Percentiles rank a stretch among this genome's conserved stretches.
Evolutionary conservation across 2,888 invertebrate species (phyloP).

Genomic region (Synanthedon andrenaeformis): DNA sequence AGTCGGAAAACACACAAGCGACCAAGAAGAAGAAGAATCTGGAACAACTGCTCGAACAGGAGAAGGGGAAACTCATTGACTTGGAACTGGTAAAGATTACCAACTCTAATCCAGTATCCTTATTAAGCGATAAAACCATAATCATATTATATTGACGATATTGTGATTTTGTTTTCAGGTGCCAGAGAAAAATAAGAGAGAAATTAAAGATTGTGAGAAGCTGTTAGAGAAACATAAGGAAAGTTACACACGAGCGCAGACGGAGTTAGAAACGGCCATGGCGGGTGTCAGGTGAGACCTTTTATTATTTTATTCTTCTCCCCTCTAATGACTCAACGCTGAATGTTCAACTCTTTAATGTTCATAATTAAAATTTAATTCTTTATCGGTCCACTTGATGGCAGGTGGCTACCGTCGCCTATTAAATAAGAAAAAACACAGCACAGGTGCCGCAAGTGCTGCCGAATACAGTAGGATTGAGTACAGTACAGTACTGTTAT

Average conservation of each 20-base stretch:
- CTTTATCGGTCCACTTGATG: too few species aligned
- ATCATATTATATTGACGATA: too few species aligned
- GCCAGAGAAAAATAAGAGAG: slow-evolving; percentile 80
- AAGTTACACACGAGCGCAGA: slow-evolving; percentile 70
- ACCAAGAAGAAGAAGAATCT: slow-evolving; percentile 83
- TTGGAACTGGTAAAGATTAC: slow-evolving; percentile 41
- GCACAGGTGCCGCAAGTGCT: too few species aligned
- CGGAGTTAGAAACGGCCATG: slow-evolving; percentile 70
- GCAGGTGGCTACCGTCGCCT: too few species aligned
- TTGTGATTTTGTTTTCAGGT: slow-evolving; percentile 24
- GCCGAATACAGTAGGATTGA: too few species aligned
- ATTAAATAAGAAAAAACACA: too few species aligned
- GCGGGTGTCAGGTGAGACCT: slow-evolving; percentile 71
- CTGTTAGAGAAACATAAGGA: slow-evolving; percentile 63
- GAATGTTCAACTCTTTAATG: too few species aligned
- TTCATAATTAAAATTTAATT: too few species aligned
- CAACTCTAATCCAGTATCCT: not conserved
- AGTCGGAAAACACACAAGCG: slow-evolving; percentile 75
- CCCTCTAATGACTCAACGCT: too few species aligned
- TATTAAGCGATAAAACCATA: not conserved
- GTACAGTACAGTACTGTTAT: too few species aligned
- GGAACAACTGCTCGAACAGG: slow-evolving; percentile 74
- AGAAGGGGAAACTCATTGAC: slow-evolving; percentile 75
- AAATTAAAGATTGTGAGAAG: slow-evolving; percentile 75
- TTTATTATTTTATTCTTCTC: not conserved